phyloP scores from a whole-genome alignment of 2,113 vertebrate species.

The Anser cygnoides region DNA sequence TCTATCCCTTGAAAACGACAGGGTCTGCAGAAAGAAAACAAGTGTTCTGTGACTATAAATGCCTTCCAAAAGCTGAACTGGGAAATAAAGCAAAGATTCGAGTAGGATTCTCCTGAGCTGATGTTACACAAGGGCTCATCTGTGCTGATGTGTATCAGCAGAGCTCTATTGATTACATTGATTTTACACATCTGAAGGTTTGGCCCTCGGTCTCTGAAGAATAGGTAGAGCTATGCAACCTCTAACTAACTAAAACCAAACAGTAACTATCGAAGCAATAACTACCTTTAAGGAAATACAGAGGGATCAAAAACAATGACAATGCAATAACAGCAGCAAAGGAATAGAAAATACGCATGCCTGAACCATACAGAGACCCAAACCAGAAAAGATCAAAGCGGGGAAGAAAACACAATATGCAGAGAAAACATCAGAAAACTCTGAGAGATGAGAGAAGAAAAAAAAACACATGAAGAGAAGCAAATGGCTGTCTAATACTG shows the following conservation, averaged over 20 bases:
- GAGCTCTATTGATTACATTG: constrained; percentile 57
- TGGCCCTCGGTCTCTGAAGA: constrained; percentile 46
- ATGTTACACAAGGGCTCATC: constrained; percentile 56
- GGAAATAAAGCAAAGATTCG: constrained; percentile 38
- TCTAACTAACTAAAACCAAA: constrained; percentile 45
- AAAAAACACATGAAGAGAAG: background rate
- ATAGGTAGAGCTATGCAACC: constrained; percentile 44
- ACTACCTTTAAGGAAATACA: constrained; percentile 42
- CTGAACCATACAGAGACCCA: background rate
- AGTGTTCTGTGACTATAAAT: constrained; percentile 39
- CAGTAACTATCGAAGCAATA: constrained; percentile 46
- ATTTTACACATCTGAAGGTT: constrained; percentile 54
- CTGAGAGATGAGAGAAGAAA: background rate
- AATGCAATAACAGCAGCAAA: background rate
- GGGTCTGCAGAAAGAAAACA: constrained; percentile 24
- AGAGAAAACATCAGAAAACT: background rate
- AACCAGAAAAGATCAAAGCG: background rate
- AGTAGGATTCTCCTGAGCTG: constrained; percentile 46
- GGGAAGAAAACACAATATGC: background rate
- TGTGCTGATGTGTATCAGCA: constrained; percentile 55
- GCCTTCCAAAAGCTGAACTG: constrained; percentile 55
- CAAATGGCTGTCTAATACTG: background rate
- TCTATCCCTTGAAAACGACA: constrained; percentile 23
- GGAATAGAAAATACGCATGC: background rate
- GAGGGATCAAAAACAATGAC: constrained; percentile 5